phyloP scores from a whole-genome alignment of 2,888 invertebrate species.

The Andricus curvator region DNA sequence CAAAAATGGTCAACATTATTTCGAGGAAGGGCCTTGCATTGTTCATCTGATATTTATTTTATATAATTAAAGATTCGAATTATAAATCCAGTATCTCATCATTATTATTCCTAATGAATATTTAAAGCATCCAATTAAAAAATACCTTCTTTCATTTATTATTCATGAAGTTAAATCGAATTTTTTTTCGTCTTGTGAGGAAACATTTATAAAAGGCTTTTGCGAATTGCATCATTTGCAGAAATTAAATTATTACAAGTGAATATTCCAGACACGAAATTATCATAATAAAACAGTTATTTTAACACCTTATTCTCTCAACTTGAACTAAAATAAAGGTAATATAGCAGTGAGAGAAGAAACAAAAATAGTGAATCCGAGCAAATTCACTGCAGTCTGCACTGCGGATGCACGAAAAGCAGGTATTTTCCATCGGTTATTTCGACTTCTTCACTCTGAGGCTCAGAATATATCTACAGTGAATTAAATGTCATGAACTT shows the following conservation, averaged over 20 bases:
- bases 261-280: not conserved
- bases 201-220: not conserved
- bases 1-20: too few relatives aligned
- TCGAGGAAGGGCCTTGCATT: too few relatives aligned
- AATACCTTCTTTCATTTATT: not conserved
- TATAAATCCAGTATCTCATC: too few relatives aligned
- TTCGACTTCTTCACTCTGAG: conserved; percentile 33
- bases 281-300: conserved; percentile 34
- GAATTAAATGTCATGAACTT: conserved; percentile 25
- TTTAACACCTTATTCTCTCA: not conserved
- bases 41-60: too few relatives aligned
- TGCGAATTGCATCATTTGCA: not conserved
- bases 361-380: conserved; percentile 31
- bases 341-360: not conserved
- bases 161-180: not conserved
- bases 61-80: too few relatives aligned
- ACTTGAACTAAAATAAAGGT: not conserved
- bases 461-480: not conserved
- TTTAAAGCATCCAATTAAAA: not conserved
- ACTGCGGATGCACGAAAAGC: conserved; percentile 66
- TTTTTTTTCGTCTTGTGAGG: not conserved
- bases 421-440: conserved; percentile 36
- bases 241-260: not conserved
- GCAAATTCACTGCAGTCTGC: conserved; percentile 67
- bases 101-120: not conserved